These are phyloP conservation scores for Stratiomys singularior DNA, from an alignment of 2,888 invertebrate species.

Conservation along the genomic window DNA sequence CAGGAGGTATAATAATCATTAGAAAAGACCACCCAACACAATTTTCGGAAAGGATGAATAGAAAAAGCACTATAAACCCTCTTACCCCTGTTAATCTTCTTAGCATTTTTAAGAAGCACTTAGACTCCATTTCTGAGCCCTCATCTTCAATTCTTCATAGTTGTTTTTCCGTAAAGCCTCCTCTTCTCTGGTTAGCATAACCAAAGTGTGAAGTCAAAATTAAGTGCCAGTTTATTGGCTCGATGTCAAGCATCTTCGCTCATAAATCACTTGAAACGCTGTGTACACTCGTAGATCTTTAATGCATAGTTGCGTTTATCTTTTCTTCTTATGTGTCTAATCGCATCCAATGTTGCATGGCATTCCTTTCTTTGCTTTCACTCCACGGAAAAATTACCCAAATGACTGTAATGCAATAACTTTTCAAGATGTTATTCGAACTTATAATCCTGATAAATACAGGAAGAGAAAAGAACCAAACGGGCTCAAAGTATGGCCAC, in stretches of 20 bases:
- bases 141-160: too few species aligned
- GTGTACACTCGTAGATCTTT: not conserved
- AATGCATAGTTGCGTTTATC: not conserved
- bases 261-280: conserved; percentile 52
- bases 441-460: conserved; percentile 41
- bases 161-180: too few species aligned
- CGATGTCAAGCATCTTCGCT: conserved; percentile 53
- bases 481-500: not conserved
- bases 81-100: too few species aligned
- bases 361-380: conserved; percentile 4
- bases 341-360: not conserved
- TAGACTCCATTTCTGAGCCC: too few species aligned
- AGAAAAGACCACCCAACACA: too few species aligned
- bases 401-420: conserved; percentile 27
- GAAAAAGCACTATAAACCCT: too few species aligned
- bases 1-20: too few species aligned
- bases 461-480: conserved; percentile 24
- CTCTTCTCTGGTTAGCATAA: conserved; percentile 28
- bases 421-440: conserved; percentile 30
- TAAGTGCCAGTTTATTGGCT: conserved; percentile 55
- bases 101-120: too few species aligned
- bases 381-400: not conserved
- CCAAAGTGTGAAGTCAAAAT: conserved; percentile 54
- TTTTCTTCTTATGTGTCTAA: conserved; percentile 13
- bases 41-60: too few species aligned